phyloP scores from a whole-genome alignment of 2,113 vertebrate genomes.

The Laticauda laticaudata region DNA sequence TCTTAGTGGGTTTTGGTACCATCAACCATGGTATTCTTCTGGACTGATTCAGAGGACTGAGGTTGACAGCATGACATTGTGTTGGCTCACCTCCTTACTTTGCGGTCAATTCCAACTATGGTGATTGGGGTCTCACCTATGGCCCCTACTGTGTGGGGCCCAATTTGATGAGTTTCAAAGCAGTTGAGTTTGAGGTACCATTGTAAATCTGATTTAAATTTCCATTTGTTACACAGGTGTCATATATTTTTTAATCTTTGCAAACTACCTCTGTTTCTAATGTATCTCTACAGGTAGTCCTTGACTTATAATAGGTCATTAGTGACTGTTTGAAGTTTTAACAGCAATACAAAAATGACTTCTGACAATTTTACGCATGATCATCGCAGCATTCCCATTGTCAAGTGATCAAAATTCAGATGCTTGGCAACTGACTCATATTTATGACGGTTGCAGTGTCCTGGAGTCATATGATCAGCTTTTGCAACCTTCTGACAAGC shows the following conservation, averaged over 20 bases:
- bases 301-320: background rate
- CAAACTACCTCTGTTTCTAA: too few species aligned
- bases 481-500: too few species aligned
- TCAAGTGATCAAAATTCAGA: background rate
- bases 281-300: background rate
- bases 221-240: too few species aligned
- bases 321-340: background rate
- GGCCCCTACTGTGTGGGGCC: too few species aligned
- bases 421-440: background rate
- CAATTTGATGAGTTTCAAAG: too few species aligned
- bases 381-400: background rate
- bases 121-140: too few species aligned
- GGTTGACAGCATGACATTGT: background rate
- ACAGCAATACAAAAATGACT: background rate
- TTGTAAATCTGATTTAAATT: too few species aligned
- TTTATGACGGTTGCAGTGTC: background rate
- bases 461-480: too few species aligned
- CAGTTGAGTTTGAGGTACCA: too few species aligned
- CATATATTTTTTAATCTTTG: too few species aligned
- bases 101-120: background rate
- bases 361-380: background rate
- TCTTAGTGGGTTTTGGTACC: background rate
- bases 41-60: background rate
- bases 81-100: background rate
- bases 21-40: background rate